phyloP scores from a whole-genome alignment of 92 coral and sea anemone species.

The Phymanthus crucifer region DNA sequence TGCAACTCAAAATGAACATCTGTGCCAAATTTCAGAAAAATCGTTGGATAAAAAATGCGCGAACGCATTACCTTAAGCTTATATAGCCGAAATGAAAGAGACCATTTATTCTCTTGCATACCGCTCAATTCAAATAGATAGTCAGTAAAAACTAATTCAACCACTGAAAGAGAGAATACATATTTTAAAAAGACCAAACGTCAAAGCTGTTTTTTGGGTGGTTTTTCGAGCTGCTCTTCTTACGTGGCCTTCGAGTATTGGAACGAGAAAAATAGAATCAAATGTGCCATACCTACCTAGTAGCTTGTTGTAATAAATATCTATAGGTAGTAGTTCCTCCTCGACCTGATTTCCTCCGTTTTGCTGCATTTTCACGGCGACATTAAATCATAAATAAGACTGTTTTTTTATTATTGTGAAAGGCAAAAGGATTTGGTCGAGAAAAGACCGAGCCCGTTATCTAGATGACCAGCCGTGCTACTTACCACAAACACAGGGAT shows the following conservation, averaged over 20 bases:
- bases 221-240: neutral
- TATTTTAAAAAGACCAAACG: neutral
- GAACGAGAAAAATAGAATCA: neutral
- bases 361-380: conserved; percentile 24
- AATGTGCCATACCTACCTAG: conserved; percentile 66
- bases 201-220: neutral
- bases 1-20: too few relatives aligned
- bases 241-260: conserved; percentile 8
- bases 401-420: neutral
- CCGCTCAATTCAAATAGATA: too few relatives aligned
- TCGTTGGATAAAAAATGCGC: too few relatives aligned
- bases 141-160: neutral
- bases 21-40: too few relatives aligned
- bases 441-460: neutral
- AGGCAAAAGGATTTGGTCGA: neutral
- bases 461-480: neutral
- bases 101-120: too few relatives aligned
- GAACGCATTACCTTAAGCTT: too few relatives aligned
- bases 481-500: neutral
- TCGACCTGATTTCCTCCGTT: conserved; percentile 36
- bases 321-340: conserved; percentile 87
- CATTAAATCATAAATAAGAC: neutral
- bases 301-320: conserved; percentile 94
- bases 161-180: neutral
- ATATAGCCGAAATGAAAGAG: too few relatives aligned